A percentile compares a stretch with the other conserved stretches of the same genome.
Evolutionary conservation across 2,888 invertebrate genomes (phyloP).

Genomic region (Luffia ferchaultella): DNA sequence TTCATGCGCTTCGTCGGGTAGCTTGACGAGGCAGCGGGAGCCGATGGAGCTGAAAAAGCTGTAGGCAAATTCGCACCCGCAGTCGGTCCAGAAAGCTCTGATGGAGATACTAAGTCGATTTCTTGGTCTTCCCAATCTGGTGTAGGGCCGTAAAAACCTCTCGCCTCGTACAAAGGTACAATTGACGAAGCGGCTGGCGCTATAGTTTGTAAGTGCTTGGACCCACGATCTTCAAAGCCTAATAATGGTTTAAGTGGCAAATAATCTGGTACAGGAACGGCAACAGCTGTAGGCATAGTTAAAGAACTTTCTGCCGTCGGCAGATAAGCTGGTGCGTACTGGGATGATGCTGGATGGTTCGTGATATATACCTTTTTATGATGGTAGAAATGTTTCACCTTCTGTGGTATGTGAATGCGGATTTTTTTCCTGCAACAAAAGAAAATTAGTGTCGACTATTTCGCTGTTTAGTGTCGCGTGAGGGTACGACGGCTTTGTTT

Average conservation of each 20-base stretch:
- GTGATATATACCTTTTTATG: conserved; percentile 63
- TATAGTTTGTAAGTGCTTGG: conserved; percentile 20
- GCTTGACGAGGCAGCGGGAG: conserved; percentile 20
- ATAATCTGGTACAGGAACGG: conserved; percentile 36
- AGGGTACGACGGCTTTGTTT: conserved; percentile 25
- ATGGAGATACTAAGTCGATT: conserved; percentile 35
- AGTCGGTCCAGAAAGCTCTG: conserved; percentile 31
- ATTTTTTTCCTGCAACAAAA: conserved; percentile 64
- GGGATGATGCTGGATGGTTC: conserved; percentile 51
- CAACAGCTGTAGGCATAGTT: conserved; percentile 40
- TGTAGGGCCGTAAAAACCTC: conserved; percentile 54
- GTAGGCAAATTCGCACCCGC: conserved; percentile 21
- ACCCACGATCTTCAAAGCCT: conserved; percentile 35
- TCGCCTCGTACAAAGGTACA: conserved; percentile 48
- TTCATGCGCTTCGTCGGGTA: conserved; percentile 42
- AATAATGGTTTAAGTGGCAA: conserved; percentile 42
- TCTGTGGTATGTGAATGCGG: conserved; percentile 64
- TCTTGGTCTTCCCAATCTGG: conserved; percentile 45
- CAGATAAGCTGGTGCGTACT: conserved; percentile 54
- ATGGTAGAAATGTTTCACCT: conserved; percentile 63
- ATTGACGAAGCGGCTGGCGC: conserved; percentile 40
- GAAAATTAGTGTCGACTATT: conserved; percentile 28
- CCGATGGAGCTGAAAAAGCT: conserved; percentile 27
- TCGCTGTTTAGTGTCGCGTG: conserved; percentile 28
- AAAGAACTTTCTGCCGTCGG: conserved; percentile 49